Conservation (phyloP, 2,113 vertebrate species). For the Pampusana beccarii region DNA sequence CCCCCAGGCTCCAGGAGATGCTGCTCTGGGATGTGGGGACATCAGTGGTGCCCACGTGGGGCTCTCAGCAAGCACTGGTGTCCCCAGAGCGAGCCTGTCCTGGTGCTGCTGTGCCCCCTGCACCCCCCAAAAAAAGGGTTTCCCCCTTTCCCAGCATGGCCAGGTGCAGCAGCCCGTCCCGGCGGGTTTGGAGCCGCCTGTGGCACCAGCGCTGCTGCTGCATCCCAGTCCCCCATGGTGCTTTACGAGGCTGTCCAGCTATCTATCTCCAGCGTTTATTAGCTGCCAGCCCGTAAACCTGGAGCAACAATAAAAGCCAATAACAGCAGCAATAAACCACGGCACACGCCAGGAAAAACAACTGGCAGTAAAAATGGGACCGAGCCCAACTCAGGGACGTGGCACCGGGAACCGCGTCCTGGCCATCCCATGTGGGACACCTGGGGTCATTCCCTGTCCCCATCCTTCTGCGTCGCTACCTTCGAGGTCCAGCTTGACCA, state of each 20-base stretch:
- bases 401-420: fast-evolving
- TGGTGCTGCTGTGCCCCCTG: not conserved
- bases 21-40: not conserved
- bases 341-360: not conserved
- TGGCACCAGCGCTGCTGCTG: not conserved
- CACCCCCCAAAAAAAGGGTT: not conserved
- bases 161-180: fast-evolving
- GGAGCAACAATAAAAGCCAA: constrained; percentile 33
- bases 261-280: not conserved
- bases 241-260: not conserved
- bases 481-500: constrained; percentile 94
- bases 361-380: not conserved
- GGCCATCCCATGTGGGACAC: fast-evolving
- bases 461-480: constrained; percentile 61
- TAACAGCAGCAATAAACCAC: not conserved
- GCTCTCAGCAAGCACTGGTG: not conserved
- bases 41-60: fast-evolving
- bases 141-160: fast-evolving
- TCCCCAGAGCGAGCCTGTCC: not conserved
- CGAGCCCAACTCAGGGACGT: fast-evolving
- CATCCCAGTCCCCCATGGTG: fast-evolving
- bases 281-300: not conserved
- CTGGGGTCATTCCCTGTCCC: fast-evolving
- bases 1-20: too few species aligned
- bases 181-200: fast-evolving